Evolutionary conservation across 2,888 invertebrate genomes (phyloP).

Genomic region (Drosophila limbata): DNA sequence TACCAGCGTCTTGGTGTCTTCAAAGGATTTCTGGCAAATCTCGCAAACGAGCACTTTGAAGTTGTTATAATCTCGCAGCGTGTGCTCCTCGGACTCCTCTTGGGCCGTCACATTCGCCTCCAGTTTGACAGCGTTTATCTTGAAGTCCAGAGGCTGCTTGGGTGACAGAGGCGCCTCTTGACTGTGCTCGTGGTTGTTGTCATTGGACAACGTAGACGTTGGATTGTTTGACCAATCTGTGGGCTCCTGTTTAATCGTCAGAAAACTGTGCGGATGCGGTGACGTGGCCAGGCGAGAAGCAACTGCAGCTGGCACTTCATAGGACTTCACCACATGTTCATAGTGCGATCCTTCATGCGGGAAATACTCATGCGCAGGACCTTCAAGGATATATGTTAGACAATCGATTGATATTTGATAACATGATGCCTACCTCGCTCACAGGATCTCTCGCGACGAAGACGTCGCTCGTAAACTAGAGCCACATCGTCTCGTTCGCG

Average conservation of each 20-base stretch:
- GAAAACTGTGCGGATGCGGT: conserved; percentile 74
- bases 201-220: conserved; percentile 39
- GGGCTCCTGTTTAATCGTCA: conserved; percentile 88
- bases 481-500: conserved; percentile 71
- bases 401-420: not conserved
- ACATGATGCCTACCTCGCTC: conserved; percentile 51
- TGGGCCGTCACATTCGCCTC: conserved; percentile 62
- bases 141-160: conserved; percentile 80
- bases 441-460: conserved; percentile 65
- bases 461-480: conserved; percentile 65
- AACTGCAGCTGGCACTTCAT: conserved; percentile 38
- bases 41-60: conserved; percentile 93
- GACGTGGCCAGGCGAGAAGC: conserved; percentile 60
- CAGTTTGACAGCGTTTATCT: conserved; percentile 74
- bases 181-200: conserved; percentile 56
- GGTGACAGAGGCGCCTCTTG: conserved; percentile 62
- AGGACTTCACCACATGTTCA: conserved; percentile 67
- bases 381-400: conserved; percentile 5
- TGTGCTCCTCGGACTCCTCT: conserved; percentile 72
- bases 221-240: conserved; percentile 88
- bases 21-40: conserved; percentile 93
- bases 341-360: conserved; percentile 65
- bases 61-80: conserved; percentile 84
- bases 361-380: conserved; percentile 66
- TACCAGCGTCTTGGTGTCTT: conserved; percentile 93